Conservation (phyloP, 2,888 invertebrate genomes). For the Trachelus stipa region DNA sequence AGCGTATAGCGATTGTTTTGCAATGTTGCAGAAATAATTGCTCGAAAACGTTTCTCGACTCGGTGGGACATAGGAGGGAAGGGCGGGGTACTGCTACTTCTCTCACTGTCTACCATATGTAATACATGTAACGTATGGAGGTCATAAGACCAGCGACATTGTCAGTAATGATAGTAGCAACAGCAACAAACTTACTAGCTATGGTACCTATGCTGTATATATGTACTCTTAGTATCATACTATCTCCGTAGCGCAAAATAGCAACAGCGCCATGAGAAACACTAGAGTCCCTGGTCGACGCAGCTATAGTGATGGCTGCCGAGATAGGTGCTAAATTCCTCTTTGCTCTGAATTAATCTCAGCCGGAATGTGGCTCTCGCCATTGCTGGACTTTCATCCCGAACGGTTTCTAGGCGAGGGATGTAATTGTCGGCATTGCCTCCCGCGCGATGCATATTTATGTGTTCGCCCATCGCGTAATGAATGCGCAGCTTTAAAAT, state of each 20-base stretch:
- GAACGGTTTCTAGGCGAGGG: conserved; percentile 40
- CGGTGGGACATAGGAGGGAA: conserved; percentile 28
- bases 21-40: conserved; percentile 64
- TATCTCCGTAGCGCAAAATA: conserved; percentile 11
- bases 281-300: conserved; percentile 17
- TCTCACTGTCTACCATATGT: conserved; percentile 8
- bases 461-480: conserved; percentile 9
- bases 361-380: conserved; percentile 58
- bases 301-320: conserved; percentile 40
- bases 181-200: background rate
- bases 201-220: background rate
- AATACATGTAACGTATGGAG: background rate
- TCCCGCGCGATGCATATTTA: conserved; percentile 14
- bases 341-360: conserved; percentile 64
- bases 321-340: conserved; percentile 63
- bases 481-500: conserved; percentile 6
- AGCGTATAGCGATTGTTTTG: conserved; percentile 57
- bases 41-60: conserved; percentile 52
- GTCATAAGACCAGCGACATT: background rate
- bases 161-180: background rate
- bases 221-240: background rate
- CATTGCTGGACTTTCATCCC: conserved; percentile 46
- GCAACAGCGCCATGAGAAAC: conserved; percentile 14
- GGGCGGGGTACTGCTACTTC: conserved; percentile 13
- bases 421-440: conserved; percentile 38